phyloP scores from a whole-genome alignment of 1,140 invertebrate species.

The Brachionus rubens region DNA sequence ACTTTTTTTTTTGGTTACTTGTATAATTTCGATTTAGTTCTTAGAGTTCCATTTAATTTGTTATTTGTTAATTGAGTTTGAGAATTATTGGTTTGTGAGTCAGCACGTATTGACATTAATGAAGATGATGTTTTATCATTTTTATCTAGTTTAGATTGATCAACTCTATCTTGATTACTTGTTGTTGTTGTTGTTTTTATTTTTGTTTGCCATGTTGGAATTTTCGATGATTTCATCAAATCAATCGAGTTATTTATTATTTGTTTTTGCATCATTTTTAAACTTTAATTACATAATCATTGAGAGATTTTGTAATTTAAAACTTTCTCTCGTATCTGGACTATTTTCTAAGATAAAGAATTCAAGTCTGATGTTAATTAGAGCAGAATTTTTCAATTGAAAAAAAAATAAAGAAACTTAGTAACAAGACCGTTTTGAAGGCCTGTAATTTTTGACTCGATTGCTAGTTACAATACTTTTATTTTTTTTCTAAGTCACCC shows the following conservation, averaged over 20 bases:
- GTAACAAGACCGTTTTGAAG: too few species aligned
- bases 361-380: slow-evolving; percentile 13
- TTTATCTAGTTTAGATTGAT: background rate
- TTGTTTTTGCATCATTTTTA: slow-evolving; percentile 35
- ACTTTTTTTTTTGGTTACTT: too few species aligned
- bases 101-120: slow-evolving; percentile 44
- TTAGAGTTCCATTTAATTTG: slow-evolving; percentile 3
- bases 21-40: slow-evolving; percentile 28
- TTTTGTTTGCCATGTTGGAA: slow-evolving; percentile 35
- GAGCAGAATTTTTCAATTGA: slow-evolving; percentile 24
- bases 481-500: background rate
- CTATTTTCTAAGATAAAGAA: background rate
- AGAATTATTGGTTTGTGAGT: slow-evolving; percentile 16
- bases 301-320: too few species aligned
- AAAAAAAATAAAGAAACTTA: background rate
- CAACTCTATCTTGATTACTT: background rate
- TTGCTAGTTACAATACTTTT: slow-evolving; percentile 28
- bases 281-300: slow-evolving; percentile 19
- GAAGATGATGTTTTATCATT: slow-evolving; percentile 30
- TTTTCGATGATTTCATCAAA: background rate
- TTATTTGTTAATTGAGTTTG: slow-evolving; percentile 37
- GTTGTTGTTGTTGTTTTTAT: background rate
- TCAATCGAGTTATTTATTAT: background rate
- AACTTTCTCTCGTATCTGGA: too few species aligned
- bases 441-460: slow-evolving; percentile 32